phyloP scores from a whole-genome alignment of 2,797 vertebrate genomes.

The Takifugu rubripes region DNA sequence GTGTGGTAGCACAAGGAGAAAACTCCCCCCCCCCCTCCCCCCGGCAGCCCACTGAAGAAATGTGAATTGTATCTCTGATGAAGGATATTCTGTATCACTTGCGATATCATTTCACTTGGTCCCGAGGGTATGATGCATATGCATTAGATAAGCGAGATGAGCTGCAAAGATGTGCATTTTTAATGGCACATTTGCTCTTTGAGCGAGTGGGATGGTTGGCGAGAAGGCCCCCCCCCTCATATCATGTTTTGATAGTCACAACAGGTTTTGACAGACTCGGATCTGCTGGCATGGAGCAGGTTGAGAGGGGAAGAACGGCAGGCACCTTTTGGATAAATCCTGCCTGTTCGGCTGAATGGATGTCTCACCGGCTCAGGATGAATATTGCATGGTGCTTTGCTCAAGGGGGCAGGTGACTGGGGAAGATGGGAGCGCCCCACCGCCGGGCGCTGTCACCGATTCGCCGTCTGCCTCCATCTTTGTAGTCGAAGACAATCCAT shows the following conservation, averaged over 20 bases:
- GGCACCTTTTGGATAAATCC: conserved; percentile 67
- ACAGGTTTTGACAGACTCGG: conserved; percentile 67
- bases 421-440: conserved; percentile 54
- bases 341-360: conserved; percentile 56
- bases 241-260: conserved; percentile 68
- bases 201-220: conserved; percentile 68
- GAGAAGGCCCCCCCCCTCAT: conserved; percentile 48
- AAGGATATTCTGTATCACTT: conserved; percentile 65
- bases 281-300: conserved; percentile 62
- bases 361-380: conserved; percentile 63
- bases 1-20: conserved; percentile 27
- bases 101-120: conserved; percentile 67
- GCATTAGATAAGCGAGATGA: conserved; percentile 75
- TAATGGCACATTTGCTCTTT: conserved; percentile 77
- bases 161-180: conserved; percentile 76
- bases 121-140: conserved; percentile 78
- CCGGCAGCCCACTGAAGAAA: conserved; percentile 58
- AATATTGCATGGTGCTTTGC: conserved; percentile 74
- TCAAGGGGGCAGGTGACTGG: conserved; percentile 68
- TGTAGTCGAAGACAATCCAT: no score
- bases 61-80: conserved; percentile 73
- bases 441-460: not conserved
- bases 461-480: no score
- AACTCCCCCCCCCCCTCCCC: not conserved
- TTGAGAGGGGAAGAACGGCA: conserved; percentile 54